These are phyloP conservation scores for Corythoichthys intestinalis DNA, from an alignment of 2,113 vertebrate genomes.

Conservation along the genomic window DNA sequence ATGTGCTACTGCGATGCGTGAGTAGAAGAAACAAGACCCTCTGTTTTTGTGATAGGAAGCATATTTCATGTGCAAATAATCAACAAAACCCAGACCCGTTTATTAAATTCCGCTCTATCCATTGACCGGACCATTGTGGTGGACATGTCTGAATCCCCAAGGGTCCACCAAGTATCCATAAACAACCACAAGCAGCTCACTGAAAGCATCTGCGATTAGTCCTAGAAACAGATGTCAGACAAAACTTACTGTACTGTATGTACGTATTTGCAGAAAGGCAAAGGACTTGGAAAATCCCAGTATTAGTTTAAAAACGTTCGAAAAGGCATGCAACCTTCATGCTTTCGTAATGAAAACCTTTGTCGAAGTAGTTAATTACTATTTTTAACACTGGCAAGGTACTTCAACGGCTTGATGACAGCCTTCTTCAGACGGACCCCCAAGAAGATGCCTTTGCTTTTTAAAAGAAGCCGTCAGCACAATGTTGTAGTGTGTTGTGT, in stretches of 20 bases:
- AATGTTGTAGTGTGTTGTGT: slow-evolving; percentile 37
- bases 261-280: background rate
- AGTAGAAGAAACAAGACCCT: slow-evolving; percentile 16
- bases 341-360: slow-evolving; percentile 40
- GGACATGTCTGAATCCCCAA: slow-evolving; percentile 26
- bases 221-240: slow-evolving; percentile 48
- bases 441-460: slow-evolving; percentile 35
- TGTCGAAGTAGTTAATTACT: slow-evolving; percentile 46
- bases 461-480: slow-evolving; percentile 24
- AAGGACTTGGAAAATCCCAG: slow-evolving; percentile 49
- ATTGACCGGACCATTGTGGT: slow-evolving; percentile 25
- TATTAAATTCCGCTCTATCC: slow-evolving; percentile 32
- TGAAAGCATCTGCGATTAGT: slow-evolving; percentile 17
- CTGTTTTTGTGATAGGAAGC: slow-evolving; percentile 1
- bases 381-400: slow-evolving; percentile 33
- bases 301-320: slow-evolving; percentile 15
- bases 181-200: slow-evolving; percentile 32
- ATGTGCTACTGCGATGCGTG: background rate
- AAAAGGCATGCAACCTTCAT: slow-evolving; percentile 7
- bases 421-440: slow-evolving; percentile 43
- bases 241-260: slow-evolving; percentile 5
- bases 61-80: slow-evolving; percentile 48
- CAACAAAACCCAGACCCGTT: slow-evolving; percentile 10
- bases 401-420: slow-evolving; percentile 52
- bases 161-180: slow-evolving; percentile 37